Evolutionary conservation across 2,888 invertebrate genomes (phyloP).

Genomic region (Keiferia lycopersicella): DNA sequence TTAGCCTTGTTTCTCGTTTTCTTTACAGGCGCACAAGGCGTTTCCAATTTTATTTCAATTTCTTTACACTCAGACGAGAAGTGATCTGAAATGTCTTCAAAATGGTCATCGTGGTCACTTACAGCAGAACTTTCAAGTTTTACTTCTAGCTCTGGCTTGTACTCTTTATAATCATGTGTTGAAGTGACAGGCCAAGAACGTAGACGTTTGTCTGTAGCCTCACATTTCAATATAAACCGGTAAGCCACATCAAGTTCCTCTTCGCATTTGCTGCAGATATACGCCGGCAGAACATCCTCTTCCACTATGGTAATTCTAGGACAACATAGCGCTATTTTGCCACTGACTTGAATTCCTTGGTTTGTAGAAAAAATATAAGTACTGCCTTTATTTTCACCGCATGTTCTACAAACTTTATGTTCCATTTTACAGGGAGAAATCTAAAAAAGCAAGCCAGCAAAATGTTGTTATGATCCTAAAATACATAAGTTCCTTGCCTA

Average conservation of each 20-base stretch:
- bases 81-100: slow-evolving; percentile 34
- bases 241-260: slow-evolving; percentile 50
- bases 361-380: slow-evolving; percentile 47
- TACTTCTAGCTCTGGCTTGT: slow-evolving; percentile 44
- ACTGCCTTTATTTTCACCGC: slow-evolving; percentile 50
- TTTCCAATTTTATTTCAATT: slow-evolving; percentile 26
- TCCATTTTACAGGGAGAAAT: not conserved
- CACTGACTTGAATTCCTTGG: slow-evolving; percentile 39
- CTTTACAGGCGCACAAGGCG: slow-evolving; percentile 8
- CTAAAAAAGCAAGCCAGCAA: not conserved
- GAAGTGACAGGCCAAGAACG: slow-evolving; percentile 33
- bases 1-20: not conserved
- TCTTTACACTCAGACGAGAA: slow-evolving; percentile 23
- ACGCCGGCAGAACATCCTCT: slow-evolving; percentile 55
- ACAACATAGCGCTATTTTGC: slow-evolving; percentile 61
- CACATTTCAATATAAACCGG: slow-evolving; percentile 58
- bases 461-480: too few species aligned
- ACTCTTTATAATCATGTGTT: not conserved
- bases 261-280: slow-evolving; percentile 54
- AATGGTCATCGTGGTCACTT: slow-evolving; percentile 37
- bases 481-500: too few species aligned
- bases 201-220: slow-evolving; percentile 55
- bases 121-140: slow-evolving; percentile 45
- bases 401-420: slow-evolving; percentile 51
- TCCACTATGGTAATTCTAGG: slow-evolving; percentile 47